Evolutionary conservation across 2,113 vertebrate species (phyloP).

Genomic region (Ploceus nigricollis): DNA sequence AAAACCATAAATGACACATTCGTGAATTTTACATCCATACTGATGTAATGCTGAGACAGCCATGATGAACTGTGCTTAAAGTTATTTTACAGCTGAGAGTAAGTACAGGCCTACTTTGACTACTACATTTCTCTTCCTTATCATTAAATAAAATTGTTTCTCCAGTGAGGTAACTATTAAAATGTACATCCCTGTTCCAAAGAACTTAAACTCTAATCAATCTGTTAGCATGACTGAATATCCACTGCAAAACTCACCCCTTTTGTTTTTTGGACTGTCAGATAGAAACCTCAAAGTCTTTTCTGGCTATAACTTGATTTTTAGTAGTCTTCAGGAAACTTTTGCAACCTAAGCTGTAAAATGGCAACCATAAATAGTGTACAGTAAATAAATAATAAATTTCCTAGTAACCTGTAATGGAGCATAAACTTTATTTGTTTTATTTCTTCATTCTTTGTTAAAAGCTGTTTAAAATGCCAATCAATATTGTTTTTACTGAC

Average conservation of each 20-base stretch:
- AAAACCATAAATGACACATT: neutral
- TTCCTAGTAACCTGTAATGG: neutral
- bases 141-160: neutral
- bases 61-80: fast-evolving
- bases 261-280: neutral
- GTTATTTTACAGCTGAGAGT: neutral
- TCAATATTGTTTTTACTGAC: neutral
- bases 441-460: neutral
- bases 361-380: neutral
- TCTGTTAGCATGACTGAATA: neutral
- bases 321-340: neutral
- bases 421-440: neutral
- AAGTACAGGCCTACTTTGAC: neutral
- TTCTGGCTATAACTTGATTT: neutral
- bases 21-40: neutral
- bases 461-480: neutral
- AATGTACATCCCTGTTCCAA: neutral
- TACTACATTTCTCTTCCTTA: neutral
- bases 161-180: neutral
- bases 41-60: neutral
- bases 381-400: neutral
- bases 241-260: neutral
- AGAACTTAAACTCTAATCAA: neutral
- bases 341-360: neutral
- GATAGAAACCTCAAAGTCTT: neutral